Conservation (phyloP, 2,888 invertebrate genomes). For the Cephus runcator region DNA sequence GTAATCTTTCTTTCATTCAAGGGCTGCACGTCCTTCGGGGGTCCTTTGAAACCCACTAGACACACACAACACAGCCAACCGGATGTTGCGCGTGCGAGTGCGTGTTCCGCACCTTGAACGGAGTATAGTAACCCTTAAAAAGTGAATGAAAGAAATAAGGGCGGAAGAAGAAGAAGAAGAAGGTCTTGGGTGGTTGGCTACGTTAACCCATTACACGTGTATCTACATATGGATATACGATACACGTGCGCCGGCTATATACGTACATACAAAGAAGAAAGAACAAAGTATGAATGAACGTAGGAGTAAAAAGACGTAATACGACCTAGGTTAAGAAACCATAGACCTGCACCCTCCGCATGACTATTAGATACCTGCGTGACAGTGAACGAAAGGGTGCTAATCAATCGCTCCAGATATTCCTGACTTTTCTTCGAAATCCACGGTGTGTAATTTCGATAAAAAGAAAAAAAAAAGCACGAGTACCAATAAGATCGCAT, state of each 20-base stretch:
- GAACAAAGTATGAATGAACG: slow-evolving; percentile 44
- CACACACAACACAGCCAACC: background rate
- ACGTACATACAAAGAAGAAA: too few relatives aligned
- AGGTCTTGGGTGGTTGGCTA: slow-evolving; percentile 16
- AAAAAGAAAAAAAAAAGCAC: too few relatives aligned
- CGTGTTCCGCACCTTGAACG: background rate
- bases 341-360: slow-evolving; percentile 40
- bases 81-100: background rate
- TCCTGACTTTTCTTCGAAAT: too few relatives aligned
- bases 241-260: too few relatives aligned
- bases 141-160: slow-evolving; percentile 30
- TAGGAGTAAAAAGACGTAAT: slow-evolving; percentile 46
- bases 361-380: slow-evolving; percentile 22
- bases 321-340: slow-evolving; percentile 56
- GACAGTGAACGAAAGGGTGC: slow-evolving; percentile 44
- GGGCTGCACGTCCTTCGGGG: slow-evolving; percentile 4
- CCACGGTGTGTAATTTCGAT: too few relatives aligned
- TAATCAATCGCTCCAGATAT: background rate
- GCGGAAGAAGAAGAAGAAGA: slow-evolving; percentile 8
- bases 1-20: slow-evolving; percentile 42
- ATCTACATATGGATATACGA: background rate
- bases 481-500: too few relatives aligned
- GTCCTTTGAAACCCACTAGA: background rate
- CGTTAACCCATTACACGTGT: background rate
- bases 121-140: slow-evolving; percentile 25